Conservation (phyloP, 2,113 vertebrate genomes). For the Paracanthobrama guichenoti region DNA sequence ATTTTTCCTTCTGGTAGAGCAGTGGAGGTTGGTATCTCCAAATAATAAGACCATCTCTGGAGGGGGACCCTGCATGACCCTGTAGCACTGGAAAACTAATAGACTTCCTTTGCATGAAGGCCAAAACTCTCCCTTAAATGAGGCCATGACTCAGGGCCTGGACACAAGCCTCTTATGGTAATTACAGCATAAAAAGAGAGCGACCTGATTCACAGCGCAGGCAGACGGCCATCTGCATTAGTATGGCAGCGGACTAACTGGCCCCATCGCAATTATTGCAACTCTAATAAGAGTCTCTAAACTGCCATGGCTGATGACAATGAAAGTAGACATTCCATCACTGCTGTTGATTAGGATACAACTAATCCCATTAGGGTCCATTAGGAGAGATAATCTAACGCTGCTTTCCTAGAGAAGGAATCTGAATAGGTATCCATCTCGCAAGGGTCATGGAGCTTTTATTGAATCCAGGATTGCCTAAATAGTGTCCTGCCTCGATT, state of each 20-base stretch:
- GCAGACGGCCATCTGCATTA: slow-evolving; percentile 68
- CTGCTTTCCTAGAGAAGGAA: slow-evolving; percentile 65
- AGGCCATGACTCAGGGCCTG: slow-evolving; percentile 20
- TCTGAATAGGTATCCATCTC: slow-evolving; percentile 69
- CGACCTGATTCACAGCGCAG: slow-evolving; percentile 65
- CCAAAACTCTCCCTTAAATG: slow-evolving; percentile 18
- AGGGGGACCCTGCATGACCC: not conserved
- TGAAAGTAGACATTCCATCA: slow-evolving; percentile 74
- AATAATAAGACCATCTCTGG: not conserved
- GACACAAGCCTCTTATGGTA: slow-evolving; percentile 38
- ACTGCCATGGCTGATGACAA: slow-evolving; percentile 62
- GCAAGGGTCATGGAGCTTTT: slow-evolving; percentile 59
- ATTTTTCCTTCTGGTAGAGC: too few relatives aligned
- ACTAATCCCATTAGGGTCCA: slow-evolving; percentile 73
- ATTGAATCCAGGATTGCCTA: slow-evolving; percentile 47
- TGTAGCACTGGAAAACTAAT: slow-evolving; percentile 11
- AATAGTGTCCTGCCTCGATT: slow-evolving; percentile 60
- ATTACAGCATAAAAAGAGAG: slow-evolving; percentile 64
- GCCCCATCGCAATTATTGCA: slow-evolving; percentile 71
- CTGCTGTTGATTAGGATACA: slow-evolving; percentile 67
- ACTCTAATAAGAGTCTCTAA: slow-evolving; percentile 75
- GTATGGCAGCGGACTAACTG: slow-evolving; percentile 66
- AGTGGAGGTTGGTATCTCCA: too few relatives aligned
- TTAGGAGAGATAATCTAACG: slow-evolving; percentile 62
- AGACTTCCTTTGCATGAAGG: slow-evolving; percentile 17